A percentile compares a stretch with the other conserved stretches of the same genome.
Conservation (phyloP, 2,113 vertebrate genomes). For the Cebidichthys violaceus region DNA sequence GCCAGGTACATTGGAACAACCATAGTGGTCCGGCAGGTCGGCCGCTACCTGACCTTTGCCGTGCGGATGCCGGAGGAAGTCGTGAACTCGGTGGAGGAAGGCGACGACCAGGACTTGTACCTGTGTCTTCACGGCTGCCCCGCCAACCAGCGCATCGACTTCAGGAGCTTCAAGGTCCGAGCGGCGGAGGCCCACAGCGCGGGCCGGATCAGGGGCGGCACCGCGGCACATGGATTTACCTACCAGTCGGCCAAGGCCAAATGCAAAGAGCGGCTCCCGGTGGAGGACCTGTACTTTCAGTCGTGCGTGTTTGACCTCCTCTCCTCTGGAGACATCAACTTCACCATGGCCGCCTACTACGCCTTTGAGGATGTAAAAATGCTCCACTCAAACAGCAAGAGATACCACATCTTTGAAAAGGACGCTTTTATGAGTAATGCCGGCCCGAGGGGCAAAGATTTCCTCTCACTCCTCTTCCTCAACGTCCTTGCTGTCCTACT, state of each 20-base stretch:
- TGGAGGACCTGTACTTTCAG: slow-evolving; percentile 97
- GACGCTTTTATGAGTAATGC: slow-evolving; percentile 73
- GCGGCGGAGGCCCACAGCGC: slow-evolving; percentile 73
- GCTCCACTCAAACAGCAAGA: slow-evolving; percentile 95
- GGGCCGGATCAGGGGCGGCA: slow-evolving; percentile 57
- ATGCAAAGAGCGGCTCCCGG: slow-evolving; percentile 94
- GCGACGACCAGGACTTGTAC: slow-evolving; percentile 94
- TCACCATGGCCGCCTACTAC: slow-evolving; percentile 97
- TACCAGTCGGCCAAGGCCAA: slow-evolving; percentile 89
- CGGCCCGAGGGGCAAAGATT: not conserved
- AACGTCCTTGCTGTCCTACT: slow-evolving; percentile 69
- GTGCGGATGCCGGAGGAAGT: slow-evolving; percentile 97
- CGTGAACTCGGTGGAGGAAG: slow-evolving; percentile 92
- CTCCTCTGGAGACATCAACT: slow-evolving; percentile 95
- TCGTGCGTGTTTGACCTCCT: slow-evolving; percentile 98
- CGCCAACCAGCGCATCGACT: slow-evolving; percentile 92
- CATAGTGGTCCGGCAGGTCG: slow-evolving; percentile 95
- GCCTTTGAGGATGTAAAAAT: slow-evolving; percentile 96
- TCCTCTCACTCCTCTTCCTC: slow-evolving; percentile 50
- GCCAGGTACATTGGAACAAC: slow-evolving; percentile 97
- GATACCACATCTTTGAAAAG: slow-evolving; percentile 91
- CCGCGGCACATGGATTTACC: slow-evolving; percentile 83
- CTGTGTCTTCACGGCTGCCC: slow-evolving; percentile 96
- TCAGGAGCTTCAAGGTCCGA: slow-evolving; percentile 83
- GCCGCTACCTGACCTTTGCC: slow-evolving; percentile 95